These are phyloP conservation scores for Eretmochelys imbricata DNA, from an alignment of 2,113 vertebrate genomes.

Conservation along the genomic window DNA sequence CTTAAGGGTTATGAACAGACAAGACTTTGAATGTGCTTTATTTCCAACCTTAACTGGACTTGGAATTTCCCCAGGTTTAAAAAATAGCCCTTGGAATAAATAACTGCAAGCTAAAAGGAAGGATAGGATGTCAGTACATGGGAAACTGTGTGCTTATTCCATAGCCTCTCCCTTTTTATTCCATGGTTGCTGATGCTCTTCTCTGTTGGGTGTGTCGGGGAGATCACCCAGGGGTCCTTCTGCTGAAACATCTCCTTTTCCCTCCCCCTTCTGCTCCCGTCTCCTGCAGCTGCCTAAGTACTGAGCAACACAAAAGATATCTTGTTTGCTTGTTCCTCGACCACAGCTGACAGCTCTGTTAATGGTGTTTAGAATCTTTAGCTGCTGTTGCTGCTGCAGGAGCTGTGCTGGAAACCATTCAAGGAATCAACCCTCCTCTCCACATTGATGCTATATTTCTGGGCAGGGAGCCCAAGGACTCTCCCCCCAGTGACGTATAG, in stretches of 20 bases:
- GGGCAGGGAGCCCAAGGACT: background rate
- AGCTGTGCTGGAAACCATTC: background rate
- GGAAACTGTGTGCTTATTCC: background rate
- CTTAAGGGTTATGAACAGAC: background rate
- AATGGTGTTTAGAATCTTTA: background rate
- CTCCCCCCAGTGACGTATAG: background rate
- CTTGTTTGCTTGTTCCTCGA: background rate
- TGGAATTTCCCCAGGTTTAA: background rate
- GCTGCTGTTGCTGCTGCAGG: constrained; percentile 25
- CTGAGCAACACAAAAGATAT: constrained; percentile 49
- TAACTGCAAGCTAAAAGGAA: background rate
- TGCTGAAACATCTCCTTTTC: background rate
- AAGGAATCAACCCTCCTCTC: background rate
- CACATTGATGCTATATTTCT: background rate
- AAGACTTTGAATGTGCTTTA: background rate
- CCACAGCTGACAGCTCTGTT: constrained; percentile 49
- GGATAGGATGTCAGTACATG: background rate
- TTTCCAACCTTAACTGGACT: background rate
- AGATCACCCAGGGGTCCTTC: background rate
- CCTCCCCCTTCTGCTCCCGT: background rate
- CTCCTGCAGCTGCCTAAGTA: constrained; percentile 44
- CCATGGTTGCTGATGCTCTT: background rate
- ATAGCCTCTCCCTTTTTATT: background rate
- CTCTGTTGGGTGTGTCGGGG: background rate
- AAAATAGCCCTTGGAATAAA: constrained; percentile 1